Conservation (phyloP, 1,140 invertebrate genomes). For the Heterodera schachtii region DNA sequence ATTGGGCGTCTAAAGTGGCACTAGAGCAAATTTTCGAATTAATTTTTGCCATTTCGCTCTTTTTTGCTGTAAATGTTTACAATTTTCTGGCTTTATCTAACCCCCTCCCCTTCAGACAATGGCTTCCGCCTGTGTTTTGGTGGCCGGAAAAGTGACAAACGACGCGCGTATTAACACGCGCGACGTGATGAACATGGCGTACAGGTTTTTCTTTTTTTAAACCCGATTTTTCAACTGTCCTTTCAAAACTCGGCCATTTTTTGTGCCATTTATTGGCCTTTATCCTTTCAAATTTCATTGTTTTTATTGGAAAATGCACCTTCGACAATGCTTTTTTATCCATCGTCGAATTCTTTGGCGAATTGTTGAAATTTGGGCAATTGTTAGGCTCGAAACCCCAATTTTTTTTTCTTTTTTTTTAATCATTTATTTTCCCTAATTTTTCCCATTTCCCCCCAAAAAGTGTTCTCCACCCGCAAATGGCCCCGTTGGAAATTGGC, state of each 20-base stretch:
- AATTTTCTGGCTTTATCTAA: not conserved
- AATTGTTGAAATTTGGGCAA: too few relatives aligned
- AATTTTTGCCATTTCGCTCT: not conserved
- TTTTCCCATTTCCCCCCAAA: slow-evolving; percentile 1
- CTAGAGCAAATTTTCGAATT: too few relatives aligned
- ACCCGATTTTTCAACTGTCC: not conserved
- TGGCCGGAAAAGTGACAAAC: slow-evolving; percentile 43
- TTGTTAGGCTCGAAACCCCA: too few relatives aligned
- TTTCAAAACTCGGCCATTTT: too few relatives aligned
- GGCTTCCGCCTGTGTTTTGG: slow-evolving; percentile 35
- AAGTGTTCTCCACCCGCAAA: slow-evolving; percentile 36
- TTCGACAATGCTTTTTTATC: too few relatives aligned
- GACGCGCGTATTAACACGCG: slow-evolving; percentile 33
- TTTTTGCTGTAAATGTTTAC: not conserved
- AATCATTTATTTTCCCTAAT: not conserved
- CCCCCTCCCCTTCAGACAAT: slow-evolving; percentile 31
- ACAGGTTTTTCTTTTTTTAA: slow-evolving; percentile 37
- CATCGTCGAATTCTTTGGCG: too few relatives aligned
- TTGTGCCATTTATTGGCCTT: too few relatives aligned
- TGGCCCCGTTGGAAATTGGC: slow-evolving; percentile 40
- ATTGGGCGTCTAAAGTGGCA: too few relatives aligned
- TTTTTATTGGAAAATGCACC: too few relatives aligned
- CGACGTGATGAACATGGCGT: slow-evolving; percentile 43
- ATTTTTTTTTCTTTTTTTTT: too few relatives aligned
- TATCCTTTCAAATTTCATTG: too few relatives aligned